Percentiles rank a stretch among this genome's conserved stretches.
phyloP scores from a whole-genome alignment of 2,797 vertebrate species.

The Danio tinwini region DNA sequence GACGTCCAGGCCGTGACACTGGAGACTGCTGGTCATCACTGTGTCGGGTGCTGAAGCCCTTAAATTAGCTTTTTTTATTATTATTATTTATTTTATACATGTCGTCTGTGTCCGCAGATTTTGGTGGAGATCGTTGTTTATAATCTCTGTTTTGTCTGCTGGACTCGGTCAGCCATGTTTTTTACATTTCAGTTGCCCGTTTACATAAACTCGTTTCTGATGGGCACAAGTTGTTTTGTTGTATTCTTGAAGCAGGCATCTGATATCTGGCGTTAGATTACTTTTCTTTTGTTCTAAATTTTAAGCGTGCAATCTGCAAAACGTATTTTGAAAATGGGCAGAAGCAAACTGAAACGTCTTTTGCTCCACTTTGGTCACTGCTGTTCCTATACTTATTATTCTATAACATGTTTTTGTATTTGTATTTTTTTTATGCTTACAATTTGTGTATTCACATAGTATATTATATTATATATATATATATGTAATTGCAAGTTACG shows the following conservation, averaged over 20 bases:
- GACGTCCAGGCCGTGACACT: constrained; percentile 9
- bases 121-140: constrained; percentile 22
- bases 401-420: constrained; percentile 62
- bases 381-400: constrained; percentile 59
- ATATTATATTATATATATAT: constrained; percentile 30
- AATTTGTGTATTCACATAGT: constrained; percentile 55
- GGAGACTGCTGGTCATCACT: constrained; percentile 19
- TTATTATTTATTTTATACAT: neutral
- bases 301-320: constrained; percentile 53
- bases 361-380: constrained; percentile 59
- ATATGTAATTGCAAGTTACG: constrained; percentile 60
- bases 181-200: constrained; percentile 32
- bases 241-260: constrained; percentile 3
- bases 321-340: constrained; percentile 50
- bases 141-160: constrained; percentile 15
- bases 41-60: constrained; percentile 26
- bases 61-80: neutral
- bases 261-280: neutral
- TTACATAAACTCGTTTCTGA: constrained; percentile 1
- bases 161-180: constrained; percentile 27
- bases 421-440: constrained; percentile 62
- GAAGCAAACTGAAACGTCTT: constrained; percentile 37
- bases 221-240: constrained; percentile 3
- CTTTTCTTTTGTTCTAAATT: neutral
- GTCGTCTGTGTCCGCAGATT: constrained; percentile 9